A percentile compares a stretch with the other conserved stretches of the same genome.
Evolutionary conservation across 2,113 vertebrate genomes (phyloP).

Genomic region (Microcebus griseorufus): DNA sequence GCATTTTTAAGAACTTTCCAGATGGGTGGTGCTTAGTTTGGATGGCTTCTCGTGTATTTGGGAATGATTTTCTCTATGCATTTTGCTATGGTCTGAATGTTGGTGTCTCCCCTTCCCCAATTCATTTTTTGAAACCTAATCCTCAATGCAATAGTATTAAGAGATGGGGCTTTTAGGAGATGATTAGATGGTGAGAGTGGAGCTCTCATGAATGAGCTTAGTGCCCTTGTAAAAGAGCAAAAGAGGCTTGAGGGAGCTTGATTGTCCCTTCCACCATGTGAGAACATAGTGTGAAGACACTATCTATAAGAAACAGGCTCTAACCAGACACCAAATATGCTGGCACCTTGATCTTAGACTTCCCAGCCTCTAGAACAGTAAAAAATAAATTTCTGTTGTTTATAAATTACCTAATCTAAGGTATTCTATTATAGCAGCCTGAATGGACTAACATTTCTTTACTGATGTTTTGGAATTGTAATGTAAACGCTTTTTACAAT

Average conservation of each 20-base stretch:
- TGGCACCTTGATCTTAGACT: neutral
- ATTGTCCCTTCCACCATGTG: neutral
- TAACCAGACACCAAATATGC: neutral
- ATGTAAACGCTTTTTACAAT: slow-evolving; percentile 26
- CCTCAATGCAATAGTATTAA: no score
- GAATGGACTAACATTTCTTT: neutral
- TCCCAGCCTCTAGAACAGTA: neutral
- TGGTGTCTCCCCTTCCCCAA: neutral
- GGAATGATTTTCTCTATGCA: slow-evolving; percentile 16
- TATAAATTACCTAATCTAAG: neutral
- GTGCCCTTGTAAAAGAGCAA: neutral
- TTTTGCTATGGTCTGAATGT: neutral
- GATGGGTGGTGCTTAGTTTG: neutral
- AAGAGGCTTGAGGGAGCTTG: neutral
- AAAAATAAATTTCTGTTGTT: neutral
- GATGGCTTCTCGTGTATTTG: neutral
- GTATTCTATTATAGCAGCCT: neutral
- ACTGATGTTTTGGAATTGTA: slow-evolving; percentile 46
- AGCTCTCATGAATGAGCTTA: neutral
- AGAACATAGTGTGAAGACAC: neutral
- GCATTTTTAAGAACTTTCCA: slow-evolving; percentile 33
- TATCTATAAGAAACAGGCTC: neutral
- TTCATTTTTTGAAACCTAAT: neutral
- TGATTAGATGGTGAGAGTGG: neutral
- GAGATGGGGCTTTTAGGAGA: neutral